Evolutionary conservation across 2,113 vertebrate genomes (phyloP).

Genomic region (Nanorana parkeri): DNA sequence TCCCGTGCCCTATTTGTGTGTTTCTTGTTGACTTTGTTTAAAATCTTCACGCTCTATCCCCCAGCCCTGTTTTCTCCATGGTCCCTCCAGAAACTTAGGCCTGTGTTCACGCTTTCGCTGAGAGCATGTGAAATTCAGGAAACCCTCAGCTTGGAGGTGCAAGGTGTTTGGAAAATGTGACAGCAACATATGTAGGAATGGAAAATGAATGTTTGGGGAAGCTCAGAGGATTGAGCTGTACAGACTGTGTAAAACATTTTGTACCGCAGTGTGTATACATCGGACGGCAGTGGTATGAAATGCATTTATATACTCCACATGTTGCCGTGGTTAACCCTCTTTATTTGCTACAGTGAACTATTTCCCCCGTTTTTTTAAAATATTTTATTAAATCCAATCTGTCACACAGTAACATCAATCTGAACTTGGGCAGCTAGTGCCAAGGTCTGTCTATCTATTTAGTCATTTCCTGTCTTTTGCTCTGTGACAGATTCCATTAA

Average conservation of each 20-base stretch:
- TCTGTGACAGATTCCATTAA: too few relatives aligned
- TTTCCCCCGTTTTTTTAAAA: too few relatives aligned
- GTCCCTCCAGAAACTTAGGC: constrained; percentile 14
- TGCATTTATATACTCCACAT: too few relatives aligned
- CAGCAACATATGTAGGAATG: constrained; percentile 62
- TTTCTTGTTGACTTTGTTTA: neutral
- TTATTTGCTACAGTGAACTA: too few relatives aligned
- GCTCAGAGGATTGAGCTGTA: constrained; percentile 60
- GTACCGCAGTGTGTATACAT: constrained; percentile 4
- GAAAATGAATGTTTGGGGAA: constrained; percentile 60
- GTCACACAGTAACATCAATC: too few relatives aligned
- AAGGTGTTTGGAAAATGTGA: constrained; percentile 68
- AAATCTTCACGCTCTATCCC: constrained; percentile 11
- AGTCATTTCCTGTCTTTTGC: too few relatives aligned
- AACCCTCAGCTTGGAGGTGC: constrained; percentile 61
- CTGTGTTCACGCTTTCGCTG: constrained; percentile 47
- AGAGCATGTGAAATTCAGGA: constrained; percentile 64
- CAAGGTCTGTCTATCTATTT: too few relatives aligned
- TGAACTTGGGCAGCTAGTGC: too few relatives aligned
- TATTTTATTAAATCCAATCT: too few relatives aligned
- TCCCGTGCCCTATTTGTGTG: neutral
- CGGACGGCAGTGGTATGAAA: too few relatives aligned
- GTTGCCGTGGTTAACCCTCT: too few relatives aligned
- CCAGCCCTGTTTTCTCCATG: neutral
- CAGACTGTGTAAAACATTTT: constrained; percentile 33